Conservation (phyloP, 2,888 invertebrate genomes). For the Trissonchulus sp. region DNA sequence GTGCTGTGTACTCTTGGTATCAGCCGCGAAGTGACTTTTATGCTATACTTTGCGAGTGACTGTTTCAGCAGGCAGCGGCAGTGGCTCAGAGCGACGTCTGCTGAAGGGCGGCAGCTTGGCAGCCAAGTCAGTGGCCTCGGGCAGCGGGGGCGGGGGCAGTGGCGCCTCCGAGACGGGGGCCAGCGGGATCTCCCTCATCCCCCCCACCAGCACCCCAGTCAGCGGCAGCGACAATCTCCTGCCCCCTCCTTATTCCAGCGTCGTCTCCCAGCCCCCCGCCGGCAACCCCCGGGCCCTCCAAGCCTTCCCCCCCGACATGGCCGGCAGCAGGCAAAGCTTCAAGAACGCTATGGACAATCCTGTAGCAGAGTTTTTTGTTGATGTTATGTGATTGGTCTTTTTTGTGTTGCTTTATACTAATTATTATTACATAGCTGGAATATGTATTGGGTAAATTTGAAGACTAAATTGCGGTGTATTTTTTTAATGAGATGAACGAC, state of each 20-base stretch:
- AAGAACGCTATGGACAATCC: constrained; percentile 73
- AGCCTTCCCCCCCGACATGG: constrained; percentile 59
- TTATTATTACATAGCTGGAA: too few relatives aligned
- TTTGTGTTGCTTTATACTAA: neutral
- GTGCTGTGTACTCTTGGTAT: too few relatives aligned
- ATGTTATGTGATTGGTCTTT: constrained; percentile 59
- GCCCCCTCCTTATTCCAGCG: neutral
- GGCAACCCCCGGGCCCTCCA: neutral
- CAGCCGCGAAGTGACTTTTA: neutral
- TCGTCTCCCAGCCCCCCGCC: neutral
- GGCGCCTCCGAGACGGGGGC: constrained; percentile 24
- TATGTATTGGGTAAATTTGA: too few relatives aligned
- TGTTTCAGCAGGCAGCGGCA: neutral
- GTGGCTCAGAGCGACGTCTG: neutral
- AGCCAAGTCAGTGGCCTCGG: constrained; percentile 1
- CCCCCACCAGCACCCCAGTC: constrained; percentile 37
- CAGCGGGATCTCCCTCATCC: constrained; percentile 29
- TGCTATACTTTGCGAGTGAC: neutral
- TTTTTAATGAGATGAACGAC: too few relatives aligned
- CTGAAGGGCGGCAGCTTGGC: neutral
- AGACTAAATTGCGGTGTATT: too few relatives aligned
- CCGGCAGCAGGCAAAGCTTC: constrained; percentile 71
- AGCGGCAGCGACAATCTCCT: too few relatives aligned
- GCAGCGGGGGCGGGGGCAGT: neutral
- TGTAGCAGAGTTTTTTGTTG: constrained; percentile 65